Evolutionary conservation across 35 echinoderm and acorn worm species (phyloP).

Genomic region (Diadema setosum): DNA sequence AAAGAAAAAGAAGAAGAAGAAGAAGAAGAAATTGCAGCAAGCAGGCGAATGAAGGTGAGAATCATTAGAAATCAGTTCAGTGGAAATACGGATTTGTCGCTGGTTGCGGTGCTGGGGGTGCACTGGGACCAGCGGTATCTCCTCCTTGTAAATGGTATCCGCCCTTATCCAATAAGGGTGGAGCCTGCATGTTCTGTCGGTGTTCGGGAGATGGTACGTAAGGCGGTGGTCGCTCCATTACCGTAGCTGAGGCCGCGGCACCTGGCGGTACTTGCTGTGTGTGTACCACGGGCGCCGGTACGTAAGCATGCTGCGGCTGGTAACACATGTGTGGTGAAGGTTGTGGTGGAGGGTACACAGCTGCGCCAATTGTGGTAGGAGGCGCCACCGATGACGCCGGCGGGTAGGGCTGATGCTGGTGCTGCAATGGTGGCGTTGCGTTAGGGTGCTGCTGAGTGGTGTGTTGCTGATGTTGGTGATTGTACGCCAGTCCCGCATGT

Average conservation of each 20-base stretch:
- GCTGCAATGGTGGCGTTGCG: neutral
- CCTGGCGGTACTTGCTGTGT: neutral
- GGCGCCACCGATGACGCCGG: neutral
- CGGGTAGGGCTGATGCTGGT: conserved; percentile 4
- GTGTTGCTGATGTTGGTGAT: neutral
- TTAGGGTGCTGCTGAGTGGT: neutral
- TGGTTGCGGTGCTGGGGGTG: neutral
- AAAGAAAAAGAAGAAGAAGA: too few relatives aligned
- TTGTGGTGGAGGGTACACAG: neutral
- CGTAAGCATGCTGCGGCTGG: neutral
- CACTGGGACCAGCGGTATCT: neutral
- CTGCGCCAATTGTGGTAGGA: neutral
- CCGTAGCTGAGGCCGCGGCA: too few relatives aligned
- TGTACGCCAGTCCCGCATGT: neutral
- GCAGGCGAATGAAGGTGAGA: too few relatives aligned
- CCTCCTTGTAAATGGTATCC: neutral
- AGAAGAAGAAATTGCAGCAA: too few relatives aligned
- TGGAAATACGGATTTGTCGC: neutral
- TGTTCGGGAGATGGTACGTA: neutral
- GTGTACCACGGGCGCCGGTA: neutral
- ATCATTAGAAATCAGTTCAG: too few relatives aligned
- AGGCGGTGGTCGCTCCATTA: neutral
- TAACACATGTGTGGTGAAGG: neutral
- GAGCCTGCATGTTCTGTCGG: neutral
- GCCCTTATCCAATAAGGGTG: conserved; percentile 6